Conservation (phyloP, 2,113 vertebrate genomes). For the Seriola rivoliana region DNA sequence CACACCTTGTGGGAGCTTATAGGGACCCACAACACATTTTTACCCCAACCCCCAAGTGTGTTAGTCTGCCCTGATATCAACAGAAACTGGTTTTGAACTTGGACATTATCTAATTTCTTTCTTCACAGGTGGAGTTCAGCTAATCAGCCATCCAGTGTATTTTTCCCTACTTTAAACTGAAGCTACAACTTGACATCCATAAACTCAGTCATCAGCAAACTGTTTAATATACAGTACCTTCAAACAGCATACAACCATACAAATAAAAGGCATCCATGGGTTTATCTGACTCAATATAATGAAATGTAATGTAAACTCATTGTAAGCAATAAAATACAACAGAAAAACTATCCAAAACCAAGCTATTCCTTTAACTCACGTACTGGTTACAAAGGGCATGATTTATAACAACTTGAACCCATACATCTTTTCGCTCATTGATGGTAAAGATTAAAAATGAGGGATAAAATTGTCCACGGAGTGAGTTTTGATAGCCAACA, state of each 20-base stretch:
- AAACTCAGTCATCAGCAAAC: neutral
- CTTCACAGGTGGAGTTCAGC: neutral
- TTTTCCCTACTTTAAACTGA: conserved; percentile 7
- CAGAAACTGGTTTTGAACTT: neutral
- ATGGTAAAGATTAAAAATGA: conserved; percentile 29
- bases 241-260: conserved; percentile 2
- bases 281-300: conserved; percentile 7
- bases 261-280: conserved; percentile 6
- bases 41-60: neutral
- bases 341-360: conserved; percentile 4
- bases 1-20: neutral
- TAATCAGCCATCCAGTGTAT: neutral
- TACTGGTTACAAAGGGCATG: conserved; percentile 9
- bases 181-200: neutral
- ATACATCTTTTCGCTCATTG: conserved; percentile 4
- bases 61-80: neutral
- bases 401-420: conserved; percentile 9
- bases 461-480: conserved; percentile 16
- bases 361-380: conserved; percentile 11
- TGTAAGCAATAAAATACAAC: neutral
- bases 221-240: neutral
- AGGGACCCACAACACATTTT: too few relatives aligned
- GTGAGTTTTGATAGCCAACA: conserved; percentile 39
- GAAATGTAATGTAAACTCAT: neutral
- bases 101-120: neutral